Conservation (phyloP, 2,113 vertebrate species). For the Mellivora capensis region DNA sequence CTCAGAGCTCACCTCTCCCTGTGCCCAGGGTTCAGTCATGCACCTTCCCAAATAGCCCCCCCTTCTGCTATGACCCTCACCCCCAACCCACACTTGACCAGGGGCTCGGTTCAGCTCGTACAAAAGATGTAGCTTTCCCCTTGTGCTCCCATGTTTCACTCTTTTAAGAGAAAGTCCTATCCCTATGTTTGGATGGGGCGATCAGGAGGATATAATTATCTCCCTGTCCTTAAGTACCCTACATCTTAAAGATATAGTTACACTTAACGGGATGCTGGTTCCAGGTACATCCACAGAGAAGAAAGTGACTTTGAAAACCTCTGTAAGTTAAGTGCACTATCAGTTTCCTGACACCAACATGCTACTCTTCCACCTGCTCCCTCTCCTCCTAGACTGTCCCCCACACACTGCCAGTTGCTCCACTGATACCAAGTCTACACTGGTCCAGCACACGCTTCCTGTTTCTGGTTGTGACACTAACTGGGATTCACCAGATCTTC, state of each 20-base stretch:
- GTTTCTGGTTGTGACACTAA: neutral
- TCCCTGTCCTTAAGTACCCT: neutral
- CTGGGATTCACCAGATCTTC: neutral
- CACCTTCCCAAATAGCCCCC: neutral
- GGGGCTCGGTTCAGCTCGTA: neutral
- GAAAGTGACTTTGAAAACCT: neutral
- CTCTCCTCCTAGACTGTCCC: neutral
- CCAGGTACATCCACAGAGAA: slow-evolving; percentile 3
- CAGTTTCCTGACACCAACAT: neutral
- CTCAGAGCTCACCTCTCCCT: neutral
- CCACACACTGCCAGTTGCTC: neutral
- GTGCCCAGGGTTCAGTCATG: fast-evolving
- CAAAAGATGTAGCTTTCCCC: neutral
- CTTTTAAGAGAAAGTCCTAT: neutral
- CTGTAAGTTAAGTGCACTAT: slow-evolving; percentile 27
- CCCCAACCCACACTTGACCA: neutral
- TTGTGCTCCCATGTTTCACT: neutral
- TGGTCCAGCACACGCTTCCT: neutral
- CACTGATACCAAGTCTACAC: neutral
- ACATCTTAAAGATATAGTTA: slow-evolving; percentile 46
- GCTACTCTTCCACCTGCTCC: neutral
- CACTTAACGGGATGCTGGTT: slow-evolving; percentile 47
- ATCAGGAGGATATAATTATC: slow-evolving; percentile 57
- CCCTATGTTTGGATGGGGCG: neutral
- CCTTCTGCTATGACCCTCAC: neutral